A percentile compares a stretch with the other conserved stretches of the same genome.
These are phyloP conservation scores for Kradibia gibbosae DNA, from an alignment of 1,140 invertebrate genomes.

Conservation along the genomic window DNA sequence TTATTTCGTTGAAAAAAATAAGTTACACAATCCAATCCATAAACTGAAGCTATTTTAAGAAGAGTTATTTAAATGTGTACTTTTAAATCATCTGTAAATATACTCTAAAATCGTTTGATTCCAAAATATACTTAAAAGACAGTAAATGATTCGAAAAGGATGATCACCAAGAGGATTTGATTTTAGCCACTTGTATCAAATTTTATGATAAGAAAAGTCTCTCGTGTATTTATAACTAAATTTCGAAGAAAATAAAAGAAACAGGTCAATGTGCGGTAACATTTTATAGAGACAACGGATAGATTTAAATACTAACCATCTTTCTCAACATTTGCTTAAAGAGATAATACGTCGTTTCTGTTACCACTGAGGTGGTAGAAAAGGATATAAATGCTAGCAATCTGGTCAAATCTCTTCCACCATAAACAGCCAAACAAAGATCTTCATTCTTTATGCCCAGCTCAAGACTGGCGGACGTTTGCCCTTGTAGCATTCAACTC, in stretches of 20 bases:
- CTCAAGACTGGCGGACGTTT: slow-evolving; percentile 46
- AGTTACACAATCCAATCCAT: too few species aligned
- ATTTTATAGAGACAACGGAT: slow-evolving; percentile 32
- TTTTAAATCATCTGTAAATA: too few species aligned
- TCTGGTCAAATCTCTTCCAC: slow-evolving; percentile 72
- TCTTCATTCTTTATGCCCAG: slow-evolving; percentile 68
- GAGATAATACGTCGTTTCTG: neutral
- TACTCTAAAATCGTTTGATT: too few species aligned
- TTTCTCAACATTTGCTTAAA: slow-evolving; percentile 9
- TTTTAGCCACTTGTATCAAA: neutral
- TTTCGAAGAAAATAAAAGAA: slow-evolving; percentile 41
- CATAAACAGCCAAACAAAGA: slow-evolving; percentile 75
- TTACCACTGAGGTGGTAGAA: slow-evolving; percentile 45
- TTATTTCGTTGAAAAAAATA: too few species aligned
- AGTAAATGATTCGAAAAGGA: too few species aligned
- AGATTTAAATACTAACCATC: slow-evolving; percentile 18
- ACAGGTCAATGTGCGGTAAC: neutral
- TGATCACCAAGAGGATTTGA: slow-evolving; percentile 56
- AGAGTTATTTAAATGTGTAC: too few species aligned
- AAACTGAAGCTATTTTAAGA: too few species aligned
- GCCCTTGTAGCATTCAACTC: neutral
- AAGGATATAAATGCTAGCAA: slow-evolving; percentile 66
- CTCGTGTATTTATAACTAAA: neutral
- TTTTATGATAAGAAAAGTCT: slow-evolving; percentile 3
- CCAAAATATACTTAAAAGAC: too few species aligned